phyloP scores from a whole-genome alignment of 2,888 invertebrate species.

The Coenonympha arcania region DNA sequence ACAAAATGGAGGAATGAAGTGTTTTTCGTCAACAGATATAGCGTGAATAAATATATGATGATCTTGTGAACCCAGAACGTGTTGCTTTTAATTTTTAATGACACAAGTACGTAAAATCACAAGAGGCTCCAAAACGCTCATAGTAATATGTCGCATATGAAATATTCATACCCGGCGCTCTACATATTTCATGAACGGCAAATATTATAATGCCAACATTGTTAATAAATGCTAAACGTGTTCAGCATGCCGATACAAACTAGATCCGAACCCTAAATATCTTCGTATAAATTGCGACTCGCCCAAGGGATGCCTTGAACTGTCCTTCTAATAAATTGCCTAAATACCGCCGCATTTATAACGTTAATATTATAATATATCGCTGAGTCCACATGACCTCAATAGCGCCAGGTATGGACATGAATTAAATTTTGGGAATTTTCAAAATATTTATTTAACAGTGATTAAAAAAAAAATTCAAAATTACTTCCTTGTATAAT shows the following conservation, averaged over 20 bases:
- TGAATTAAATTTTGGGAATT: slow-evolving; percentile 1
- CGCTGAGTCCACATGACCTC: neutral
- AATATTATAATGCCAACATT: slow-evolving; percentile 17
- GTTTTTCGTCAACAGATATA: no score
- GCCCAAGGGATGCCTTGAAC: slow-evolving; percentile 22
- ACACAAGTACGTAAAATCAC: neutral
- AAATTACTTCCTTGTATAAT: no score
- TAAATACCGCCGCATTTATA: slow-evolving; percentile 16
- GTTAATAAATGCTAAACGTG: slow-evolving; percentile 28
- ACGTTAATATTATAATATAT: slow-evolving; percentile 14
- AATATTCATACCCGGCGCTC: slow-evolving; percentile 3
- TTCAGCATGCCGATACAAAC: slow-evolving; percentile 32
- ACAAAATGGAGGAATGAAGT: no score
- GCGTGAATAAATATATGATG: neutral
- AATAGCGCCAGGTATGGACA: neutral
- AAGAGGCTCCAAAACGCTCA: neutral
- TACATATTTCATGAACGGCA: slow-evolving; percentile 13
- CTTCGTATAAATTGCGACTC: slow-evolving; percentile 23
- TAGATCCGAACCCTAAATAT: slow-evolving; percentile 26
- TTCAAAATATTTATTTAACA: neutral
- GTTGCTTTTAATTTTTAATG: neutral
- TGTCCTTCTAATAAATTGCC: slow-evolving; percentile 20
- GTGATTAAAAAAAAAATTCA: neutral
- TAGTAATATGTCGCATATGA: slow-evolving; percentile 7
- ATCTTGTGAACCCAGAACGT: neutral